A percentile compares a stretch with the other conserved stretches of the same genome.
These are phyloP conservation scores for Apotomis betuletana DNA, from an alignment of 2,888 invertebrate species.

Conservation along the genomic window DNA sequence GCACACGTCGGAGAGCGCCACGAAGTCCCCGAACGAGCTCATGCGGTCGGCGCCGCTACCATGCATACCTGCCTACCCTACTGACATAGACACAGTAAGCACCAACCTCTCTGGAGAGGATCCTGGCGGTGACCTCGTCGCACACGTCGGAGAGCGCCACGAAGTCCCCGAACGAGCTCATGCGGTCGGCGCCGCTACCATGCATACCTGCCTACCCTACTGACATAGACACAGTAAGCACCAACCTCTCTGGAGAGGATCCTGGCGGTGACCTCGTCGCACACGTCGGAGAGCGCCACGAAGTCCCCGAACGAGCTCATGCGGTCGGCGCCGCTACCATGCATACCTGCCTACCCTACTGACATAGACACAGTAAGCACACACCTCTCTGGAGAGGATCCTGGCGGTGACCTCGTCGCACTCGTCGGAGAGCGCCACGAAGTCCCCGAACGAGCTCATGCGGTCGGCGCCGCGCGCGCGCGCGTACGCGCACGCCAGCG, in stretches of 20 bases:
- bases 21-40: constrained; percentile 99
- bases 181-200: constrained; percentile 98
- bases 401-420: constrained; percentile 96
- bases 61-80: constrained; percentile 88
- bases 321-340: constrained; percentile 98
- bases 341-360: constrained; percentile 85
- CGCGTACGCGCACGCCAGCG: constrained; percentile 96
- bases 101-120: constrained; percentile 92
- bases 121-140: constrained; percentile 94
- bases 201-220: constrained; percentile 86
- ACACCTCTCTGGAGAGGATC: constrained; percentile 93
- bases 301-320: constrained; percentile 99
- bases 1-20: constrained; percentile 96
- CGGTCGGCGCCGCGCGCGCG: constrained; percentile 98
- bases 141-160: constrained; percentile 96
- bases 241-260: constrained; percentile 93
- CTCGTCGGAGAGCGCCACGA: constrained; percentile 95
- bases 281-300: constrained; percentile 95
- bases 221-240: not conserved
- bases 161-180: constrained; percentile 99
- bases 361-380: not conserved
- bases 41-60: constrained; percentile 98
- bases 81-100: no score
- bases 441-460: constrained; percentile 99
- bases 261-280: constrained; percentile 94